Conservation (phyloP, 2,888 invertebrate species). For the Lasioglossum vierecki region DNA sequence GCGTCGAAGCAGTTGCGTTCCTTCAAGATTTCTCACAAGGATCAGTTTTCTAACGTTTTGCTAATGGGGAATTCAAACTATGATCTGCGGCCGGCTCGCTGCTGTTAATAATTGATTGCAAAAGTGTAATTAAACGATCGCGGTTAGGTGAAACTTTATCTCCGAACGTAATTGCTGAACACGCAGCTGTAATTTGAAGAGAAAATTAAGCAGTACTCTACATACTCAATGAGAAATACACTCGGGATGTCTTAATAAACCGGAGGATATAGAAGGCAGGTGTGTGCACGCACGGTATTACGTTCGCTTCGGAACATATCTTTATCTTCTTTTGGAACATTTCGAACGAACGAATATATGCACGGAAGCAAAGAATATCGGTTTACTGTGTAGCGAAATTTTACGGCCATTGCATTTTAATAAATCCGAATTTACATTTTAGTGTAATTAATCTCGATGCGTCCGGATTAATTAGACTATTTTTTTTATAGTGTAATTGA, state of each 20-base stretch:
- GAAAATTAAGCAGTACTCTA: background rate
- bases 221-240: background rate
- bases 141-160: background rate
- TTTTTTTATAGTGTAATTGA: background rate
- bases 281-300: background rate
- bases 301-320: background rate
- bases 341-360: background rate
- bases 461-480: conserved; percentile 7
- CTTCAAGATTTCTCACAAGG: background rate
- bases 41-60: background rate
- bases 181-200: background rate
- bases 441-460: background rate
- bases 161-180: background rate
- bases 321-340: background rate
- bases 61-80: background rate
- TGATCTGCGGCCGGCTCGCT: background rate
- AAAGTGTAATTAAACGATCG: background rate
- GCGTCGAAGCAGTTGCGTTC: background rate
- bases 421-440: background rate
- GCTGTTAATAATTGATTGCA: background rate
- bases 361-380: background rate
- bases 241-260: conserved; percentile 6
- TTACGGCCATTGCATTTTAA: background rate
- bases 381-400: background rate
- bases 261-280: background rate